These are phyloP conservation scores for Julus scandinavius DNA, from an alignment of 2,888 invertebrate species.

Conservation along the genomic window DNA sequence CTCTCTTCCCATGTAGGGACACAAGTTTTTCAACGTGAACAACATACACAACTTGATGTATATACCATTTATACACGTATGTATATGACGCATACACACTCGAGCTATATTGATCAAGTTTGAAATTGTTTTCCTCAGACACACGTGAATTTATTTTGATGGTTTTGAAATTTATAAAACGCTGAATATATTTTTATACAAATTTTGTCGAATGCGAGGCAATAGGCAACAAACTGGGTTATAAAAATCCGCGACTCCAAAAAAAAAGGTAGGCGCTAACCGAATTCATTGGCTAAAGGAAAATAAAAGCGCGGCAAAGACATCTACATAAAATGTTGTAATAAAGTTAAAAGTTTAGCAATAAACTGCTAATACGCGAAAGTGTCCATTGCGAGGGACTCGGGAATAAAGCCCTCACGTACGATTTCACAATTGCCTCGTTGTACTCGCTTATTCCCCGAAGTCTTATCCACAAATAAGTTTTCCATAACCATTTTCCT, in stretches of 20 bases:
- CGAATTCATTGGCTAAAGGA: neutral
- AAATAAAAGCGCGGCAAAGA: neutral
- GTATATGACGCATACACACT: too few relatives aligned
- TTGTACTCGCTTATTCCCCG: neutral
- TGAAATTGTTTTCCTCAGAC: neutral
- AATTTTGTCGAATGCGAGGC: neutral
- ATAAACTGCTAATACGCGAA: conserved; percentile 22
- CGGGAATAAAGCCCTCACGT: conserved; percentile 5
- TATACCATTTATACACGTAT: too few relatives aligned
- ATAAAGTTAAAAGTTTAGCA: conserved; percentile 42
- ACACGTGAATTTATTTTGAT: neutral
- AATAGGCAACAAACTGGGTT: conserved; percentile 13
- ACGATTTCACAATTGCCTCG: conserved; percentile 25
- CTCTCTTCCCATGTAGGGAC: too few relatives aligned
- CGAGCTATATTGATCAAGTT: neutral
- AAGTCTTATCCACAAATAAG: conserved; percentile 37
- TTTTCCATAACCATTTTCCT: conserved; percentile 17
- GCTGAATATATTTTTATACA: neutral
- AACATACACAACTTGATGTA: too few relatives aligned
- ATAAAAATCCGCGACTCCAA: conserved; percentile 22
- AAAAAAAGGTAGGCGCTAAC: neutral
- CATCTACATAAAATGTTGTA: conserved; percentile 12
- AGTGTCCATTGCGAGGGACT: conserved; percentile 15
- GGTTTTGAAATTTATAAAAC: conserved; percentile 11
- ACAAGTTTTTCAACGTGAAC: too few relatives aligned